Evolutionary conservation across 2,113 vertebrate species (phyloP), one percentile per base, ranked within the genome.

Genomic region (Hyperopisus bebe): DNA sequence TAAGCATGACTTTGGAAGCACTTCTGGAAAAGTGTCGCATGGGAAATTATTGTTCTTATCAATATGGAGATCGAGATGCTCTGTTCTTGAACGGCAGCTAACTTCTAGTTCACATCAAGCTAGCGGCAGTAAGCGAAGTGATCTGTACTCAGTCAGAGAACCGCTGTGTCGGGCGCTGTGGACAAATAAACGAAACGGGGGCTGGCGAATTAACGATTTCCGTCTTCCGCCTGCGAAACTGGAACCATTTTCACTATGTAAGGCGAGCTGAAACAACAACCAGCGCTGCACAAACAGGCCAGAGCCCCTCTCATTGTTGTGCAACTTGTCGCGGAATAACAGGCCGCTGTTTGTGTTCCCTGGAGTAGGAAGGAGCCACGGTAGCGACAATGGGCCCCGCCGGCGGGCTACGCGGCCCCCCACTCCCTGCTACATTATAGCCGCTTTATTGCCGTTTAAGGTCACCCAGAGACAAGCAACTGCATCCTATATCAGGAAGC

Each of bases 401-500:
- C 88, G 87, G 48, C 83, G 90, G 82, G 90, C 83, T 90, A 24
- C n/a, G 27, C 55, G 27, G 87, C 89, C 91, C 88, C 91, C 91
- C 90, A 91, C 92, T 93, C 91, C 94, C 92, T 95, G 96, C 96
- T 95, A 90, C 95, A 95, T 96, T 97, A 97, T 97, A 94, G 95
- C 95, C 95, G 92, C 94, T 97, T 97, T 97, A 98, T 97, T 97
- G 95, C 94, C 95, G 96, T 96, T 93, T 96, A 95, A 97, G 97
- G 97, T 97, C 97, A 97, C 92, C 84, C 66, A 93, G 95, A 97
- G 97, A 97, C 95, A 97, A 55, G 94, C 95, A 92, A 97, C 96
- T 97, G 96, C 97, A 97, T 97, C 97, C 97, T 97, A 96, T 97
- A 96, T 95, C 96, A 97, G 97, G 97, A 98, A 97, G 94, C 93